Evolutionary conservation across 2,797 vertebrate genomes (phyloP), one percentile per base, ranked within the genome.

Genomic region (Delichon dasypus): DNA sequence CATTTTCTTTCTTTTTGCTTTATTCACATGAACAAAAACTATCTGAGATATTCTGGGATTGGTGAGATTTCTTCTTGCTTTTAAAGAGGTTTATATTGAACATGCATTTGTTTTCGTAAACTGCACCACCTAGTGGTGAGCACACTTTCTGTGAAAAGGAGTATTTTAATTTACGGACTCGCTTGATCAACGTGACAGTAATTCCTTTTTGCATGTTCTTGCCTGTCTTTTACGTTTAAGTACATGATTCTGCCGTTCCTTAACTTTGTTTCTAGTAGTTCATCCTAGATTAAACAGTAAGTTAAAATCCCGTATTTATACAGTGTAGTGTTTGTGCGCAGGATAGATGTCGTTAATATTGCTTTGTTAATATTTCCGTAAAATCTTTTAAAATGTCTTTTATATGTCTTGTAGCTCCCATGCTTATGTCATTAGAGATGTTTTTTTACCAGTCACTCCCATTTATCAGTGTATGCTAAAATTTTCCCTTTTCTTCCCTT

Each of bases 61-160:
- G 74, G 25, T 74, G 84, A 91, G 60, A 15, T 44, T 60, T 85
- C 11, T 38, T 75, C n/a, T 25, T 71, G 25, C 30, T 21, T 44
- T 81, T 60, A 13, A 29, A 83, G n/a, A n/a, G 30, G 32, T 21
- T 80, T 26, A 4, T 21, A 7, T 13, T 7, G 5, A 81, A 30
- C 17, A 0, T 34, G 32, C 16, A 1, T 27, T 70, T 80, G 74
- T 89, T 89, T 85, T 91, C 70, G 40, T 80, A 65, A 86, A 85
- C 50, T 79, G 84, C 94, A 91, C 95, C 97, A 96, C 83, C 97
- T 97, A 86, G 96, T 97, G 97, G 95, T 70, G 51, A 85, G 32
- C 51, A 51, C 13, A 7, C 30, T 65, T 62, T 45, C 0, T 1
- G 9, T 16, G 47, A 16, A 53, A 66, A 53, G 32, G 30, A 74